Evolutionary conservation across 2,113 vertebrate genomes (phyloP), one percentile per base, ranked within the genome.

Genomic region (Cacatua alba): DNA sequence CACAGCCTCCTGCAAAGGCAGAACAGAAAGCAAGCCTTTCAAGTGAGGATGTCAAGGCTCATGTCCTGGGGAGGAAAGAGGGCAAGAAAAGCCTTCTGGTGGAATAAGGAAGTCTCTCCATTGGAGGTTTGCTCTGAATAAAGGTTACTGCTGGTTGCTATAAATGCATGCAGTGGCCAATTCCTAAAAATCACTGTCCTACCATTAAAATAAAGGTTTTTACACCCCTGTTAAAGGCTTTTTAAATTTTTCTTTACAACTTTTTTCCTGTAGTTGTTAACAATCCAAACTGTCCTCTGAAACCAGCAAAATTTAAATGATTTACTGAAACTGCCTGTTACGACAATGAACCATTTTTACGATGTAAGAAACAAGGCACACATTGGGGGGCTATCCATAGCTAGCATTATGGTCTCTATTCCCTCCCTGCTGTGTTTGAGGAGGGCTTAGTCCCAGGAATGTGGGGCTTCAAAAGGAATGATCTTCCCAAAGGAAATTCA

Each of bases 1-100:
- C 98, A 99, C 98, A 98, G 98, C 97, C 97, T 98, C 98, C 99
- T 99, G 95, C 81, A 85, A 90, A 41, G 93, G 76, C 76, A 92
- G 80, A 74, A 86, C 48, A 95, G 79, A 96, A n/a, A 92, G 79
- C 48, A 18, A 0, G 18, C 5, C 44, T 19, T 67, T 95, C 68
- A 96, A 3, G 37, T 10, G 12, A 67, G 28, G 69, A 17, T 21
- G 49, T 33, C 76, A 60, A 68, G 52, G 31, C 44, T 68, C 39
- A 29, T 17, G 43, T 33, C n/a, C 59, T 12, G 39, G 49, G 35
- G 41, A 41, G 55, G 28, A 39, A 57, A 55, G 31, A 39, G 59
- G n/a, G 49, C 18, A 44, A 60, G 64, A 71, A 86, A 89, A 87
- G 48, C 26, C 44, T 90, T 68, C 78, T 43, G 41, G 12, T 62